These are phyloP conservation scores for Sphaeridia pumilis DNA, from an alignment of 2,888 invertebrate species.

Conservation along the genomic window DNA sequence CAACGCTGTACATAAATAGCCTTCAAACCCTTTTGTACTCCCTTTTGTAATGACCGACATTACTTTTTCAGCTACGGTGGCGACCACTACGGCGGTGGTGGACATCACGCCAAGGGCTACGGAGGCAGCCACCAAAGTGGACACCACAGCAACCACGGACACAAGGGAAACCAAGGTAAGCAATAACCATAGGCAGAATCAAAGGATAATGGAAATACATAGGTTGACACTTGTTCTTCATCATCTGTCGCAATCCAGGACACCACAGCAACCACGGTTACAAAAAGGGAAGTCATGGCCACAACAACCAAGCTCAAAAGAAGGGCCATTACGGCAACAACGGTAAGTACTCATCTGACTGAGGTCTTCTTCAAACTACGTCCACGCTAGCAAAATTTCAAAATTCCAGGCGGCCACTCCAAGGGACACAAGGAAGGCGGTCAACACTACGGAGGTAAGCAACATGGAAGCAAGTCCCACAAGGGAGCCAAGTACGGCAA, in stretches of 20 bases:
- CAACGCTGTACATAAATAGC: background rate
- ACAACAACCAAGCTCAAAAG: constrained; percentile 29
- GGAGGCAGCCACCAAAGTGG: constrained; percentile 10
- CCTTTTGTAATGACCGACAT: background rate
- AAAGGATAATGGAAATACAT: background rate
- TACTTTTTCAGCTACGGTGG: background rate
- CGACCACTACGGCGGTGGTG: constrained; percentile 10
- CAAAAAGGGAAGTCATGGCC: constrained; percentile 26
- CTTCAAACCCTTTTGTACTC: background rate
- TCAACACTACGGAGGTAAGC: constrained; percentile 26
- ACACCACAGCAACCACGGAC: constrained; percentile 16
- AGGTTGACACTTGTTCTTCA: background rate
- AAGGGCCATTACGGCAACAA: constrained; percentile 28
- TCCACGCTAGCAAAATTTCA: no score
- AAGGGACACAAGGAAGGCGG: constrained; percentile 31
- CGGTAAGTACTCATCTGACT: background rate
- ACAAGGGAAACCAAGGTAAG: constrained; percentile 20
- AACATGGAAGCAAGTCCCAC: constrained; percentile 25
- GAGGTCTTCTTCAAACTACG: no score
- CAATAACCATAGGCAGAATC: no score
- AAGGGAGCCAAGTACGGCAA: constrained; percentile 30
- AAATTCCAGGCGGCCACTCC: constrained; percentile 21
- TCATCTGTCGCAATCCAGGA: constrained; percentile 1
- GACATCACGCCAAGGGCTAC: constrained; percentile 15
- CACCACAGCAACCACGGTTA: constrained; percentile 21